Evolutionary conservation across 1,140 invertebrate genomes (phyloP), one percentile per base, ranked within the genome.

Genomic region (Gryllus bimaculatus): DNA sequence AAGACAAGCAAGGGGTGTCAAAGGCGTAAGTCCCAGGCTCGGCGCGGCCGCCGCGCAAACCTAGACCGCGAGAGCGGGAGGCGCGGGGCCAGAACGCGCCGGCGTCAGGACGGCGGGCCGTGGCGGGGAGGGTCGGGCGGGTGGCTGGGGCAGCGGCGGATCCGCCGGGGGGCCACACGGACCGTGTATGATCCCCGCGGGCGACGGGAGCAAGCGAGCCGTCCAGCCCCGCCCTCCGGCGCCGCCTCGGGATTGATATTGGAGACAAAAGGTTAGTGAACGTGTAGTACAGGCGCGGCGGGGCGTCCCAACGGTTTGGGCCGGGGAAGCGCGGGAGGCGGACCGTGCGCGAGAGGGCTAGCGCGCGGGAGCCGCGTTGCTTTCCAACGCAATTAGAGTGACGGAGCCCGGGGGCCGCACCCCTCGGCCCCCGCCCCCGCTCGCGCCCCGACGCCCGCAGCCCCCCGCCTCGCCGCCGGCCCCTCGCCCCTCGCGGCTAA

Each of bases 361-460:
- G 54, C 54, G 54, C 54, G 10, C 18, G 10, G 54, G 18, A 2
- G 7, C 2, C 54, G 54, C n/a, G 54, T 66, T 1, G 54, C 54
- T 66, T 66, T 66, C 54, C 54, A 18, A 66, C 54, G 54, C 54
- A 66, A 66, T 66, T 66, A 66, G 54, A 66, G 54, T 66, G 54
- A 66, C 54, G 54, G 54, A 66, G 54, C 54, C 54, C 54, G 54
- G 54, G 54, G 54, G 54, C 54, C 54, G 54, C 54, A 18, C 54
- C 54, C 54, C 54, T 18, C 54, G 54, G 54, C 54, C 54, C 54
- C 54, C 54, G 54, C 54, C 26, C 54, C 15, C 49, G 49, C 49
- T 15, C 49, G 49, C 8, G 49, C 49, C 8, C 49, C 49, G 49
- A 8, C 15, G 8, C 15, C 49, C 49, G 8, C 15, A 8, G 8